phyloP scores from a whole-genome alignment of 2,888 invertebrate genomes.

The Gasteruption jaculator region DNA sequence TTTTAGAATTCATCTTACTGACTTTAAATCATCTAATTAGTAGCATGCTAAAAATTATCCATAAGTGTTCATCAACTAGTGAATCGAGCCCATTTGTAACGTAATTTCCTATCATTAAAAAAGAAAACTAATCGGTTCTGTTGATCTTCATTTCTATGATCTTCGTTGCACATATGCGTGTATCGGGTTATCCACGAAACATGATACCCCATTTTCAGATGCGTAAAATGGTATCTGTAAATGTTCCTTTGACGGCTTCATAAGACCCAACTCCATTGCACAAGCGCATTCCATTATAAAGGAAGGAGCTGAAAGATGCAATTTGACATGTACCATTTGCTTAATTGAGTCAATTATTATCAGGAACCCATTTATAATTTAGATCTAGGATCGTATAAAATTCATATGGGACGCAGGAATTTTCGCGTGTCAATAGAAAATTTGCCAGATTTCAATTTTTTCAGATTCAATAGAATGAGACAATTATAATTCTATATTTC shows the following conservation, averaged over 20 bases:
- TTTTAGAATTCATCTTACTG: no score
- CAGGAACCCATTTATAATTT: not conserved
- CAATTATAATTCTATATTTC: no score
- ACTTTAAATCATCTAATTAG: no score
- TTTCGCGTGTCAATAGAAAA: no score
- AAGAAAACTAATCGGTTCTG: no score
- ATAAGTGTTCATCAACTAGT: no score
- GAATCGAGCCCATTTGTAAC: no score
- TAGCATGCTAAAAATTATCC: no score
- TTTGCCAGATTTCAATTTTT: no score
- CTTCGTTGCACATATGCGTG: constrained; percentile 29
- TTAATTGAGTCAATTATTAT: not conserved
- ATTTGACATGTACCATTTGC: constrained; percentile 20
- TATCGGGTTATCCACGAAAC: constrained; percentile 39
- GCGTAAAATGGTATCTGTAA: constrained; percentile 38
- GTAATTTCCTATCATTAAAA: no score
- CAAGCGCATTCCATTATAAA: constrained; percentile 47
- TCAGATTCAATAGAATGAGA: not conserved
- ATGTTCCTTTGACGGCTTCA: constrained; percentile 33
- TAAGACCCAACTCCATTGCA: constrained; percentile 46
- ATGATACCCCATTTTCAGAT: constrained; percentile 30
- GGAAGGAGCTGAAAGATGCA: constrained; percentile 25
- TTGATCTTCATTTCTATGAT: constrained; percentile 15
- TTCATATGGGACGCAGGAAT: not conserved
- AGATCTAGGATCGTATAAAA: no score